A percentile compares a stretch with the other conserved stretches of the same genome.
These are phyloP conservation scores for Haliclona indistincta DNA, from an alignment of 37 sponge, comb jelly and placozoan species.

Conservation along the genomic window DNA sequence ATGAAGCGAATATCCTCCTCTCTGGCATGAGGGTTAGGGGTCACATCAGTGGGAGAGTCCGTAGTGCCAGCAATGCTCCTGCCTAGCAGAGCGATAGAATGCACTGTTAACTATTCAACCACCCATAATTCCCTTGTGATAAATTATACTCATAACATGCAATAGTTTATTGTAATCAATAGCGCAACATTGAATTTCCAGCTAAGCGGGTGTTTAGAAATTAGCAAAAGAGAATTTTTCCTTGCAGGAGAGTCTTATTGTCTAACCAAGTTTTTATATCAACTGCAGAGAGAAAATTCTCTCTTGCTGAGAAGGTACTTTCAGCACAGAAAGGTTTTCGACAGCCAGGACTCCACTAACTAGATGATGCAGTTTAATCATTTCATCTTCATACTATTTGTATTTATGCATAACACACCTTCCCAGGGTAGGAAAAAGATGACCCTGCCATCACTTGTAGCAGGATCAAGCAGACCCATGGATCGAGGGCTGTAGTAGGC, in stretches of 20 bases:
- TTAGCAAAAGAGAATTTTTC: too few species aligned
- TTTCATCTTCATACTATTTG: too few species aligned
- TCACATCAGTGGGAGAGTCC: slow-evolving; percentile 85
- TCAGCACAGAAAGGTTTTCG: too few species aligned
- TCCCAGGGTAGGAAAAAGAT: slow-evolving; percentile 99
- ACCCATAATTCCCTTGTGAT: background rate
- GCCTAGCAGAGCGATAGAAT: slow-evolving; percentile 19
- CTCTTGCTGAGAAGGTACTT: too few species aligned
- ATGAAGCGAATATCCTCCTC: slow-evolving; percentile 96
- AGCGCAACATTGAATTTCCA: too few species aligned
- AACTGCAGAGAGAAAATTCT: too few species aligned
- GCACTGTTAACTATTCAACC: background rate
- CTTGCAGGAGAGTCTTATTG: too few species aligned
- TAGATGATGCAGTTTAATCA: too few species aligned
- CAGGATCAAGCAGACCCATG: slow-evolving; percentile 97
- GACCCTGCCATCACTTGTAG: slow-evolving; percentile 96
- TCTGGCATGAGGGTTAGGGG: slow-evolving; percentile 76
- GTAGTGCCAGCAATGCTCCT: slow-evolving; percentile 94
- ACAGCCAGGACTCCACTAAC: too few species aligned
- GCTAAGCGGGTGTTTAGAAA: too few species aligned
- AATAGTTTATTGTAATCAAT: too few species aligned
- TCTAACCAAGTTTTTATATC: too few species aligned
- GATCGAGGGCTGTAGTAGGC: slow-evolving; percentile 91
- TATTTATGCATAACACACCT: slow-evolving; percentile 58
- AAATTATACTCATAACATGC: background rate